phyloP scores from a whole-genome alignment of 2,888 invertebrate genomes.

The Hyppa rectilinea region DNA sequence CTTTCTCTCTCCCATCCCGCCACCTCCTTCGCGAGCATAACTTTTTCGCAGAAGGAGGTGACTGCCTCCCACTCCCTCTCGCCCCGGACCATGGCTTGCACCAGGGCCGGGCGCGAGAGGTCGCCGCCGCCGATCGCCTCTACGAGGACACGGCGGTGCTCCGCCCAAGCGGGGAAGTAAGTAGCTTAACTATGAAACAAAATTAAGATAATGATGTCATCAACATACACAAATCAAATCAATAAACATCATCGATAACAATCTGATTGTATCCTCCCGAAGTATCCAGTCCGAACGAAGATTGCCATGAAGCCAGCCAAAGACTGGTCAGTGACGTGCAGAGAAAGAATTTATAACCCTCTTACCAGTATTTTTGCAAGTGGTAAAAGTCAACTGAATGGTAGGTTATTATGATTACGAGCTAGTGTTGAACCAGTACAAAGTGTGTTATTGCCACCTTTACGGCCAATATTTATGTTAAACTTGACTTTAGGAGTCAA shows the following conservation, averaged over 20 bases:
- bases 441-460: conserved; percentile 50
- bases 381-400: conserved; percentile 57
- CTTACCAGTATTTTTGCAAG: conserved; percentile 50
- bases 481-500: conserved; percentile 27
- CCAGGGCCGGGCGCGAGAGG: too few relatives aligned
- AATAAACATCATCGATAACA: conserved; percentile 1
- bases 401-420: conserved; percentile 57
- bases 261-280: background rate
- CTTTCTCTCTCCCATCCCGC: too few relatives aligned
- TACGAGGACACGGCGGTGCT: too few relatives aligned
- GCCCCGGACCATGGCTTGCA: too few relatives aligned
- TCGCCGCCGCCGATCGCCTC: too few relatives aligned
- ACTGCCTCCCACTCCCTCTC: too few relatives aligned
- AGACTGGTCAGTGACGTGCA: conserved; percentile 39
- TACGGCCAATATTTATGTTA: conserved; percentile 33
- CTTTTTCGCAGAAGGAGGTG: too few relatives aligned
- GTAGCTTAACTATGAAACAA: background rate
- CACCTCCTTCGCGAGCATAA: too few relatives aligned
- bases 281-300: background rate
- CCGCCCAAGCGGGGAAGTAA: too few relatives aligned
- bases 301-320: conserved; percentile 17
- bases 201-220: conserved; percentile 12
- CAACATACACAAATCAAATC: background rate
- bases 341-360: conserved; percentile 54
- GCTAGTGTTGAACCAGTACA: conserved; percentile 41